Evolutionary conservation across 1,140 invertebrate genomes (phyloP).

Genomic region (Hyles vespertilio): DNA sequence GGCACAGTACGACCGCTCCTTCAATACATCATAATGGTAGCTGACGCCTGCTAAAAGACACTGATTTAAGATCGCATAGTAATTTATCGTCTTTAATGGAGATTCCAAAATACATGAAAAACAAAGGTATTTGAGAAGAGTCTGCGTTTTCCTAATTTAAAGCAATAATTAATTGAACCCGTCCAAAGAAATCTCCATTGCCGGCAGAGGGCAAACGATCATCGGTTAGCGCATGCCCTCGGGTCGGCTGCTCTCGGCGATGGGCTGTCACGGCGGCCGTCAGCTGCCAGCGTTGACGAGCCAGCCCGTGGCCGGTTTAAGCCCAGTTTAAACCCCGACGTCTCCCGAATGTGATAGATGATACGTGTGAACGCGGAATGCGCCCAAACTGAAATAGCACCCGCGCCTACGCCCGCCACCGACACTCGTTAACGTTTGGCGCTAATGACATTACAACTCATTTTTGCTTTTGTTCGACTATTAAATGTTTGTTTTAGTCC

Average conservation of each 20-base stretch:
- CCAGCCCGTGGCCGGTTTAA: conserved; percentile 33
- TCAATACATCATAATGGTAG: conserved; percentile 1
- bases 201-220: conserved; percentile 4
- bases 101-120: too few species aligned
- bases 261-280: conserved; percentile 40
- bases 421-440: conserved; percentile 38
- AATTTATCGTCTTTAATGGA: too few species aligned
- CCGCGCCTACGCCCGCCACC: conserved; percentile 11
- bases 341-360: conserved; percentile 46
- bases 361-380: conserved; percentile 34
- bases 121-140: too few species aligned
- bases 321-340: conserved; percentile 49
- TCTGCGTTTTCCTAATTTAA: too few species aligned
- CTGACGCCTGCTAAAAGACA: not conserved
- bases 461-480: conserved; percentile 34
- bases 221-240: conserved; percentile 10
- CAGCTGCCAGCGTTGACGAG: conserved; percentile 42
- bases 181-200: too few species aligned
- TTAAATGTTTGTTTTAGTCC: conserved; percentile 38
- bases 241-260: conserved; percentile 22
- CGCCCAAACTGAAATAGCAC: conserved; percentile 43
- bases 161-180: too few species aligned
- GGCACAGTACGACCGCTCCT: conserved; percentile 2
- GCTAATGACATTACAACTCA: conserved; percentile 41
- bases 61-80: too few species aligned